Base-by-base conservation (phyloP, 2,888 invertebrate genomes). In the Erebia aethiops region DNA sequence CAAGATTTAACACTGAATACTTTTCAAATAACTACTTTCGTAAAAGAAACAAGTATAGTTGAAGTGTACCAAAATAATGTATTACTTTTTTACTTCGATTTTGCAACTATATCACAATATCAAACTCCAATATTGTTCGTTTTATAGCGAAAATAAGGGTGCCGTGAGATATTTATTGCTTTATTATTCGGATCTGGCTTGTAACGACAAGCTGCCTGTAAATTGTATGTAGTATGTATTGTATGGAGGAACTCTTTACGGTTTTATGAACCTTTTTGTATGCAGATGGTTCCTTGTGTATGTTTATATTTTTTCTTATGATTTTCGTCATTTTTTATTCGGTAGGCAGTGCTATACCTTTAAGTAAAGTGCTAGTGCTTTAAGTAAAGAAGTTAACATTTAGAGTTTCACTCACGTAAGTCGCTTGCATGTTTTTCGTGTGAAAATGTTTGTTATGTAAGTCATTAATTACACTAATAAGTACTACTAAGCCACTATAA, bases 101-200 rank as follows among this genome's bases (percentile, higher is more conserved):
- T 35, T 35, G 35, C 35, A 35, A 35, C 35, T 35, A 35, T 35
- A 35, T 35, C 35, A 7, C 35, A 5, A 35, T 35, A 35, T 46
- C 46, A 11, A 46, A 14, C 26, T 54, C 16, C 5, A 5, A 54
- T 11, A 10, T 54, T 10, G 18, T 10, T 54, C 54, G 16, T n/a
- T 67, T 64, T 72, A 70, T 69, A 74, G 67, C 16, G 63, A 67
- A 74, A 68, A 35, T 35, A 35, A 1, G 35, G 35, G 35, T 35
- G 35, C 35, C 35, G 35, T 35, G 35, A 35, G 35, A 35, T 35
- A 35, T 35, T 51, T 67, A 67, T 67, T 26, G 72, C 69, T 70
- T 69, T 74, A 71, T 72, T 74, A 74, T 74, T 74, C 72, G 71
- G 51, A 69, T 69, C 62, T 46, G 62, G 68, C 54, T 52, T 72